A percentile compares a stretch with the other conserved stretches of the same genome.
Conservation (phyloP, 2,888 invertebrate species). For the Metallyticus violacea region DNA sequence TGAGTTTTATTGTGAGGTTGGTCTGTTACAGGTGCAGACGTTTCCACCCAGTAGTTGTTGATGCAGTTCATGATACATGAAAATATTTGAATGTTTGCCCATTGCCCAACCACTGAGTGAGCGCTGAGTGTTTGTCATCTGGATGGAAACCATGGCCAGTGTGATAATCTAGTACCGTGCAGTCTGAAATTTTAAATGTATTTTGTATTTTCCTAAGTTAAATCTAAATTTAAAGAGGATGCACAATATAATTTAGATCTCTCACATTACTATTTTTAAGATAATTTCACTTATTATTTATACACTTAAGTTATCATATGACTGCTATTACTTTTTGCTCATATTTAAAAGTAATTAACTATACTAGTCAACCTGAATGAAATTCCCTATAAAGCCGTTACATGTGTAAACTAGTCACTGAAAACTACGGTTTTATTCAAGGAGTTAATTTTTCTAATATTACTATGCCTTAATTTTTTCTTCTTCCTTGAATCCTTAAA, state of each 20-base stretch:
- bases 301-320: background rate
- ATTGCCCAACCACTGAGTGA: background rate
- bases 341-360: background rate
- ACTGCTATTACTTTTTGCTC: background rate
- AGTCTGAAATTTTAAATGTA: background rate
- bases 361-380: background rate
- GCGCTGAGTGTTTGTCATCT: background rate
- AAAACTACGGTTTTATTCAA: background rate
- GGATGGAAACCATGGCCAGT: background rate
- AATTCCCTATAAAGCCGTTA: background rate
- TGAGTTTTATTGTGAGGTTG: background rate
- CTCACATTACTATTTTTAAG: background rate
- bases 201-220: background rate
- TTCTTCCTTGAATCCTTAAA: background rate
- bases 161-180: background rate
- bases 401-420: background rate
- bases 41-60: conserved; percentile 38
- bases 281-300: background rate
- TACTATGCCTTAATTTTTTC: background rate
- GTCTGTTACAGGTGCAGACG: conserved; percentile 37
- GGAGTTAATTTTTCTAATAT: background rate
- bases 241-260: background rate
- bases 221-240: background rate
- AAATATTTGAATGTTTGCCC: conserved; percentile 1
- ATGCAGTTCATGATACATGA: conserved; percentile 25